A percentile compares a stretch with the other conserved stretches of the same genome.
These are phyloP conservation scores for Hycleus phaleratus DNA, from an alignment of 1,140 invertebrate species.

Conservation along the genomic window DNA sequence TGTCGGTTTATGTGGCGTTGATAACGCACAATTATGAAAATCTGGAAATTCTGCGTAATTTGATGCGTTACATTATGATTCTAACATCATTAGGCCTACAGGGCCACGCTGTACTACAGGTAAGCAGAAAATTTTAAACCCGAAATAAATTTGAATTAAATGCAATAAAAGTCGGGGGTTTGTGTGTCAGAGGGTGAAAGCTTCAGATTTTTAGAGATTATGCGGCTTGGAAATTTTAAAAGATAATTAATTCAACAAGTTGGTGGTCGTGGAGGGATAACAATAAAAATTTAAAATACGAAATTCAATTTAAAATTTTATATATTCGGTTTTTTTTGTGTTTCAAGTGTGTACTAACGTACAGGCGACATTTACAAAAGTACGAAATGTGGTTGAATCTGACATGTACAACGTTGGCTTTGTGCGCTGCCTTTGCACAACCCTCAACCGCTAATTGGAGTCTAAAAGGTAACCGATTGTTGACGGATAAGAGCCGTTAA, in stretches of 20 bases:
- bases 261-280: no score
- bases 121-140: constrained; percentile 10
- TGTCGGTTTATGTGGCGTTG: constrained; percentile 21
- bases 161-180: background rate
- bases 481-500: background rate
- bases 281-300: no score
- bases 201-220: background rate
- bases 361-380: constrained; percentile 29
- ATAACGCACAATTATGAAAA: constrained; percentile 8
- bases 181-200: no score
- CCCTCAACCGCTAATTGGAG: background rate
- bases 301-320: background rate
- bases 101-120: constrained; percentile 28
- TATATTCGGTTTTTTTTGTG: background rate
- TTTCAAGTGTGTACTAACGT: constrained; percentile 21
- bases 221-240: background rate
- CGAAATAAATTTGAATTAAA: background rate
- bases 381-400: constrained; percentile 38
- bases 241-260: background rate
- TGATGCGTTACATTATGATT: constrained; percentile 23
- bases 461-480: background rate
- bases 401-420: constrained; percentile 26
- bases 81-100: constrained; percentile 23
- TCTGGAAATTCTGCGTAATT: background rate
- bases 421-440: constrained; percentile 17